A percentile compares a stretch with the other conserved stretches of the same genome.
Evolutionary conservation across 2,888 invertebrate species (phyloP).

Genomic region (Apoderus coryli): DNA sequence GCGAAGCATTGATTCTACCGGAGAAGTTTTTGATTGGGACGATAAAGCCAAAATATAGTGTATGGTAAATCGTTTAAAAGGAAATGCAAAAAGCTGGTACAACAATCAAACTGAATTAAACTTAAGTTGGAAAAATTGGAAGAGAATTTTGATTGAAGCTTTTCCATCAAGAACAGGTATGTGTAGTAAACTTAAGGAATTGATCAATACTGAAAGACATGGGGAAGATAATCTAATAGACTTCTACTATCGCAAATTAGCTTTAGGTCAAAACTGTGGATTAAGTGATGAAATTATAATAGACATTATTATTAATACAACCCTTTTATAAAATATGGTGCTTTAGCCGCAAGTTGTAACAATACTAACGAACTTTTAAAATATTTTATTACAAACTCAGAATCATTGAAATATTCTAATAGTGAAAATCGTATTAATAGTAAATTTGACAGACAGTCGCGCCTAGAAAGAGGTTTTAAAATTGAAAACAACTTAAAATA

Average conservation of each 20-base stretch:
- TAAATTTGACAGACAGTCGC: neutral
- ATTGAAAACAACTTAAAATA: neutral
- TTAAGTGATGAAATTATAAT: neutral
- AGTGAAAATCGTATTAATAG: neutral
- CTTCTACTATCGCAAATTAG: conserved; percentile 1
- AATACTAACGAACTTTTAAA: neutral
- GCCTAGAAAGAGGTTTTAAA: neutral
- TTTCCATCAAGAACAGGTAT: conserved; percentile 6
- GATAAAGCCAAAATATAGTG: conserved; percentile 8
- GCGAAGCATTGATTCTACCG: conserved; percentile 8
- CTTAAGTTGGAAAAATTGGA: conserved; percentile 6
- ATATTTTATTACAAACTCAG: conserved; percentile 2
- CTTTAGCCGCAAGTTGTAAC: conserved; percentile 1
- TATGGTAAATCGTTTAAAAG: conserved; percentile 7
- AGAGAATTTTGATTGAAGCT: conserved; percentile 4
- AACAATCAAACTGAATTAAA: conserved; percentile 8
- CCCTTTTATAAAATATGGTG: conserved; percentile 3
- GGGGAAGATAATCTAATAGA: conserved; percentile 1
- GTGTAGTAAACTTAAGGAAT: conserved; percentile 6
- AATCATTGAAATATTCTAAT: neutral
- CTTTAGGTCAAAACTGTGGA: conserved; percentile 2
- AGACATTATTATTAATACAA: conserved; percentile 6
- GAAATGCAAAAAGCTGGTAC: conserved; percentile 10
- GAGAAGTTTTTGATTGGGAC: conserved; percentile 10
- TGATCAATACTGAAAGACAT: neutral